phyloP scores from a whole-genome alignment of 2,113 vertebrate species.

The Pampusana beccarii region DNA sequence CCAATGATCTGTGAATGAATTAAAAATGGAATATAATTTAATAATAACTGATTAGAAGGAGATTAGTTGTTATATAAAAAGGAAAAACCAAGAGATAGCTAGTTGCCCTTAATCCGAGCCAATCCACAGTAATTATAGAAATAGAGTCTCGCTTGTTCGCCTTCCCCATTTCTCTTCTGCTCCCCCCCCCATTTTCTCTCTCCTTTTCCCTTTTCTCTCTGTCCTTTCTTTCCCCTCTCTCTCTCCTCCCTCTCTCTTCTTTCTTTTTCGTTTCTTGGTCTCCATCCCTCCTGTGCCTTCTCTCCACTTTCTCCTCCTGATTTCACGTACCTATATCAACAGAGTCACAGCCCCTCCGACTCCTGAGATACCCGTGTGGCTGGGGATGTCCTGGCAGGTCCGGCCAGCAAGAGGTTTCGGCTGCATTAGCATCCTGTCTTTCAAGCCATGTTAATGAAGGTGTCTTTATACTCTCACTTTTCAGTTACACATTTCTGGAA shows the following conservation, averaged over 20 bases:
- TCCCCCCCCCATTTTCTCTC: not conserved
- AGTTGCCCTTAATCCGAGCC: conserved; percentile 84
- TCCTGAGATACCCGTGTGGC: not conserved
- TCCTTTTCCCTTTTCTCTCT: conserved; percentile 46
- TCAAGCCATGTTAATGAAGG: not conserved
- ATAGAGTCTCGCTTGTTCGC: conserved; percentile 57
- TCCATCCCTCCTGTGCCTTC: not conserved
- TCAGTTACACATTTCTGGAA: conserved; percentile 1
- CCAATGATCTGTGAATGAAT: conserved; percentile 88
- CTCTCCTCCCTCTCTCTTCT: not conserved
- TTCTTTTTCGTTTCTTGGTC: not conserved
- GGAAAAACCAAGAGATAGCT: conserved; percentile 84
- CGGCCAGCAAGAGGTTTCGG: not conserved
- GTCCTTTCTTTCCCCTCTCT: not conserved
- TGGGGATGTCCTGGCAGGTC: not conserved
- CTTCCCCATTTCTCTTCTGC: conserved; percentile 42
- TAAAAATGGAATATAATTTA: conserved; percentile 88
- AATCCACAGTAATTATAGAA: conserved; percentile 80
- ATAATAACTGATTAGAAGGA: conserved; percentile 92
- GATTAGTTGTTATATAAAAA: conserved; percentile 88
- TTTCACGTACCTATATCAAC: not conserved
- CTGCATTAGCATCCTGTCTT: not conserved
- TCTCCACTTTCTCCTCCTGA: conserved; percentile 50
- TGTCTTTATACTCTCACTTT: conserved; percentile 46
- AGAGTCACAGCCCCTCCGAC: not conserved